Conservation (phyloP, 2,888 invertebrate species). For the Branchinecta sandiegonensis region DNA sequence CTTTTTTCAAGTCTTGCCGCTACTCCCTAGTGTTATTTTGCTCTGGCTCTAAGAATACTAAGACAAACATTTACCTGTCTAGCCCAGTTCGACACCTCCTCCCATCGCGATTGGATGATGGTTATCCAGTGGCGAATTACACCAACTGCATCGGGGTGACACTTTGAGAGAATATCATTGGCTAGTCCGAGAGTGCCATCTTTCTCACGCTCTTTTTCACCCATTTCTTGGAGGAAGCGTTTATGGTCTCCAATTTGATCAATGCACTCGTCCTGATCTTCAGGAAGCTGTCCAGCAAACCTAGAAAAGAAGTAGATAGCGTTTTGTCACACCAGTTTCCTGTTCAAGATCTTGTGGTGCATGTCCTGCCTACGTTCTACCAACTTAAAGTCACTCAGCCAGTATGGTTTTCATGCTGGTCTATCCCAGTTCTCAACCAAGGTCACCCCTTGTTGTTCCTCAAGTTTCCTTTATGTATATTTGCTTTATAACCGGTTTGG, state of each 20-base stretch:
- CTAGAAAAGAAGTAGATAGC: constrained; percentile 34
- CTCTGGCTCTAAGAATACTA: too few relatives aligned
- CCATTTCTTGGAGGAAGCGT: constrained; percentile 60
- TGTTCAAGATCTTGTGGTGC: too few relatives aligned
- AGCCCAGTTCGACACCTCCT: constrained; percentile 86
- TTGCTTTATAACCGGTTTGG: too few relatives aligned
- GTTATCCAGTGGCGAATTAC: constrained; percentile 99
- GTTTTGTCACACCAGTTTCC: too few relatives aligned
- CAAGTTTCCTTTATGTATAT: too few relatives aligned
- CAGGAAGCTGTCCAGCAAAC: constrained; percentile 80
- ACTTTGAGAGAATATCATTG: constrained; percentile 69
- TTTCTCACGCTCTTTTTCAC: constrained; percentile 70
- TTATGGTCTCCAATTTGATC: constrained; percentile 74
- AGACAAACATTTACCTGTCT: constrained; percentile 31
- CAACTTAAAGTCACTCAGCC: too few relatives aligned
- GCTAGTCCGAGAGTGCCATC: constrained; percentile 73
- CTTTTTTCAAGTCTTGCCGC: too few relatives aligned
- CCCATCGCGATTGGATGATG: constrained; percentile 90
- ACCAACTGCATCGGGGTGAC: constrained; percentile 93
- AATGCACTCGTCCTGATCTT: constrained; percentile 72
- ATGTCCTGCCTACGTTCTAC: too few relatives aligned
- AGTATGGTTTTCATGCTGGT: too few relatives aligned
- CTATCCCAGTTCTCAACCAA: too few relatives aligned
- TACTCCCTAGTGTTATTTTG: too few relatives aligned
- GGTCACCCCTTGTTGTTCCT: too few relatives aligned